A percentile compares a stretch with the other conserved stretches of the same genome.
Conservation (phyloP, 2,113 vertebrate species). For the Rhadina sibilatrix region DNA sequence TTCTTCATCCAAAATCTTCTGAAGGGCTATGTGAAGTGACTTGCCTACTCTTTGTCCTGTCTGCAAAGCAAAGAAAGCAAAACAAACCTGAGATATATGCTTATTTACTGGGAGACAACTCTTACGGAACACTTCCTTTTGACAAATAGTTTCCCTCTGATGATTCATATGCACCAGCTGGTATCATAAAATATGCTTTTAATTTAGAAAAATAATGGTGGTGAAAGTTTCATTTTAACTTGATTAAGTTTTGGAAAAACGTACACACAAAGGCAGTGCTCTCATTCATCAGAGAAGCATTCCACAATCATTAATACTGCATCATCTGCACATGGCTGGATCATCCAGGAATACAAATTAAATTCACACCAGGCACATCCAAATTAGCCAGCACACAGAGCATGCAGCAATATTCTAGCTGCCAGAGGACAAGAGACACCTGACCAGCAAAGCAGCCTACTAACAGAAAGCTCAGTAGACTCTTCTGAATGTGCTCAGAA, state of each 20-base stretch:
- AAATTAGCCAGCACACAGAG: background rate
- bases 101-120: background rate
- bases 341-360: background rate
- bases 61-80: constrained; percentile 66
- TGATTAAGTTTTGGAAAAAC: background rate
- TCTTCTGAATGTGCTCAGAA: background rate
- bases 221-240: background rate
- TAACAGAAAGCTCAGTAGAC: background rate
- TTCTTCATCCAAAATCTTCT: constrained; percentile 85
- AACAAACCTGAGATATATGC: background rate
- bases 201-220: background rate
- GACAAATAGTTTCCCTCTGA: background rate
- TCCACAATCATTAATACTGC: background rate
- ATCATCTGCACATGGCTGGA: accelerated
- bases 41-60: constrained; percentile 90
- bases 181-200: background rate
- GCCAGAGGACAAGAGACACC: background rate
- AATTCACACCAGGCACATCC: background rate
- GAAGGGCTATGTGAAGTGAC: constrained; percentile 81
- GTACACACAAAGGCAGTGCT: background rate
- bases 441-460: background rate
- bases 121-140: background rate
- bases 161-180: constrained; percentile 1
- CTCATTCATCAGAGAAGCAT: background rate
- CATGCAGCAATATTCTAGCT: background rate